Evolutionary conservation across 2,888 invertebrate genomes (phyloP), one percentile per base, ranked within the genome.

Genomic region (Melinaea marsaeus): DNA sequence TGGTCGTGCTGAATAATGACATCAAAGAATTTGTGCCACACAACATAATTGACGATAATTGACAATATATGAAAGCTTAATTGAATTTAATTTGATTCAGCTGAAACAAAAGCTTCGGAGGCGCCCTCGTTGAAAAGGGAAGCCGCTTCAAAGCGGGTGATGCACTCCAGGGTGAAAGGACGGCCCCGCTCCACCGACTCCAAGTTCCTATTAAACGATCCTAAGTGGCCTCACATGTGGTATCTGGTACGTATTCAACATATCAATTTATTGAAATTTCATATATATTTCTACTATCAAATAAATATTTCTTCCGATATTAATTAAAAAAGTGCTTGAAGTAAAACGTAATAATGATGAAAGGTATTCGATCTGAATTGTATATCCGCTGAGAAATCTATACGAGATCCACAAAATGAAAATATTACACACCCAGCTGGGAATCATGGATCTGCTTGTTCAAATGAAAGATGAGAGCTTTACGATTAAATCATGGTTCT

Each of bases 141-240:
- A 69, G 75, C 88, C 56, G 80, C 81, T 61, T 79, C 78, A 48
- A 84, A 81, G 67, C 75, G 86, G 58, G 86, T 85, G 69, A 93
- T 94, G 80, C 92, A 93, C 72, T 91, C 97, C 71, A 91, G 94
- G 69, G 97, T 97, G 85, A 92, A 97, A 74, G 96, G 96, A 75
- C 81, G 85, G 78, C 80, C 88, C 65, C 77, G 87, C 58, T 80
- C 88, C 32, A 81, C 87, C 6, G 86, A 88, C 76, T 79, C 85
- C 64, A 87, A 87, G 75, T 90, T 90, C 73, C 88, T 91, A 69
- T 91, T 96, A 70, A 95, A 95, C 79, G 98, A 98, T 89, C 96
- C 96, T 45, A 95, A 96, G 86, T 99, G 98, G 98, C 93, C 95
- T 46, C 94, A 95, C 74, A 98, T 98, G 98, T 99, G 98, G 98